Conservation (phyloP, 1,140 invertebrate genomes). For the Scaptomyza hsui region DNA sequence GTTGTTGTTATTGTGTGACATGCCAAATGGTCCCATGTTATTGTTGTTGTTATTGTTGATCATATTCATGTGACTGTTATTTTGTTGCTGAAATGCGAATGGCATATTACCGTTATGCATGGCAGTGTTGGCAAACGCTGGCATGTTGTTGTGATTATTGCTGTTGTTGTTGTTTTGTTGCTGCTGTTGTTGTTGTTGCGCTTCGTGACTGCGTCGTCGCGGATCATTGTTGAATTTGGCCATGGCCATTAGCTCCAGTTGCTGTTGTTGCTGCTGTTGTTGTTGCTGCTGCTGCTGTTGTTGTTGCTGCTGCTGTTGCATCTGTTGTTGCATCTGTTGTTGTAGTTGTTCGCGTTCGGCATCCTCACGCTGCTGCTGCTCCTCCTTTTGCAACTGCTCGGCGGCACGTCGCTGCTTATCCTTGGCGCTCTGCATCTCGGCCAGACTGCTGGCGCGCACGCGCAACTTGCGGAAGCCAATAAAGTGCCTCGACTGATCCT, state of each 20-base stretch:
- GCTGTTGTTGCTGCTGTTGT: slow-evolving; percentile 19
- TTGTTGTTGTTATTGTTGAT: slow-evolving; percentile 33
- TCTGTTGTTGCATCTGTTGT: slow-evolving; percentile 21
- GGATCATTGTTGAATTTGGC: slow-evolving; percentile 34
- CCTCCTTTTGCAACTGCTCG: slow-evolving; percentile 78
- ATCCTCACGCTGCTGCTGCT: slow-evolving; percentile 64
- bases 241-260: slow-evolving; percentile 23
- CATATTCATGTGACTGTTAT: slow-evolving; percentile 18
- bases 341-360: slow-evolving; percentile 42
- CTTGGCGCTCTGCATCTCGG: slow-evolving; percentile 85
- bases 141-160: slow-evolving; percentile 34
- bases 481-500: slow-evolving; percentile 85
- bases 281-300: slow-evolving; percentile 26
- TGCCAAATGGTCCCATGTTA: slow-evolving; percentile 9
- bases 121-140: slow-evolving; percentile 47
- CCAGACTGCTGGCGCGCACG: slow-evolving; percentile 85
- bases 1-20: slow-evolving; percentile 6
- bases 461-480: slow-evolving; percentile 86
- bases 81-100: slow-evolving; percentile 54
- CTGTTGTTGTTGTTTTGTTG: slow-evolving; percentile 22
- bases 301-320: slow-evolving; percentile 31
- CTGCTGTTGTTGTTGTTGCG: slow-evolving; percentile 22
- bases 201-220: slow-evolving; percentile 19
- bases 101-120: slow-evolving; percentile 47
- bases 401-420: slow-evolving; percentile 83